Conservation (phyloP, 2,888 invertebrate genomes). For the Papilio protenor region DNA sequence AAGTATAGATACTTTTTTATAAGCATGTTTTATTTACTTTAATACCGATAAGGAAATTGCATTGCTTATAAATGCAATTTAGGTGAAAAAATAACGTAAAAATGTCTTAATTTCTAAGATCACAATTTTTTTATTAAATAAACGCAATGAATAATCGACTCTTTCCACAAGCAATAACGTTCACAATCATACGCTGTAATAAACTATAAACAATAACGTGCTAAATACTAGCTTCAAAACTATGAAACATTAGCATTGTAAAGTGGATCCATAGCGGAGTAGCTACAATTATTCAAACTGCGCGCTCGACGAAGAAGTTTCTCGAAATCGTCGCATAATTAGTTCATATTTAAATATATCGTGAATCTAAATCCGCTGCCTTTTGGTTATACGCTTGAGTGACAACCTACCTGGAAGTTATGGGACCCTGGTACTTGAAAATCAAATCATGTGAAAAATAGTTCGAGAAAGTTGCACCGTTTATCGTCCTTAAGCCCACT, state of each 20-base stretch:
- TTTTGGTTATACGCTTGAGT: no score
- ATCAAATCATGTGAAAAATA: not conserved
- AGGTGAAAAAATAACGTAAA: no score
- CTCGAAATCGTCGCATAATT: slow-evolving; percentile 25
- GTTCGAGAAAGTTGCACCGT: not conserved
- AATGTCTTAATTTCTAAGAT: no score
- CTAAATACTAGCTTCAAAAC: not conserved
- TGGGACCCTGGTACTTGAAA: not conserved
- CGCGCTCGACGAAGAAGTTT: slow-evolving; percentile 18
- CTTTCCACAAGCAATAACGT: not conserved
- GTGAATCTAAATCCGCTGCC: not conserved
- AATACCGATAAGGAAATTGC: no score
- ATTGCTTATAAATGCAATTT: no score
- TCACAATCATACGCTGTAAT: not conserved
- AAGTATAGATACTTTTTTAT: not conserved
- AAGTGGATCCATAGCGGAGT: slow-evolving; percentile 23
- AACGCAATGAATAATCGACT: not conserved
- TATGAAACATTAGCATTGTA: slow-evolving; percentile 39
- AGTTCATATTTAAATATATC: slow-evolving; percentile 19
- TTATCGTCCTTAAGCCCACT: no score
- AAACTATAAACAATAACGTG: not conserved
- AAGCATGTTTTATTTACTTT: not conserved
- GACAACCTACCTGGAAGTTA: not conserved
- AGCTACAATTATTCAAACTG: slow-evolving; percentile 37
- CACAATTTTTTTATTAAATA: no score